A percentile compares a stretch with the other conserved stretches of the same genome.
Conservation (phyloP, 2,113 vertebrate genomes). For the Colius striatus region DNA sequence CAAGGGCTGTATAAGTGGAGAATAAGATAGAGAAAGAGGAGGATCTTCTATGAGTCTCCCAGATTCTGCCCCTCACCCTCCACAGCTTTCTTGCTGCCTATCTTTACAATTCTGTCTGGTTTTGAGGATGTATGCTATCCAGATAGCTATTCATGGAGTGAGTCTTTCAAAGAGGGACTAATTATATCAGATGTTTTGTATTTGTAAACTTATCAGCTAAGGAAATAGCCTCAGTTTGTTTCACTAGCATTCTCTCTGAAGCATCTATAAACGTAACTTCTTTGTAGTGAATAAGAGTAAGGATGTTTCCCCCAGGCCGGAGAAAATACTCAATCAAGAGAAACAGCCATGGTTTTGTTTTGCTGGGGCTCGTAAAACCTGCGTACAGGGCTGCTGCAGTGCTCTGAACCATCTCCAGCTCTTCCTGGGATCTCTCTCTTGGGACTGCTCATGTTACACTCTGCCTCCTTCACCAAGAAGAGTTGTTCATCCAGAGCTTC, state of each 20-base stretch:
- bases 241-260: neutral
- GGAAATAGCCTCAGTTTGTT: neutral
- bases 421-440: slow-evolving; percentile 97
- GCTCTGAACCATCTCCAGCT: slow-evolving; percentile 93
- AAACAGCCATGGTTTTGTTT: neutral
- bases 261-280: neutral
- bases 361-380: neutral
- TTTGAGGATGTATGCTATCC: neutral
- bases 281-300: neutral
- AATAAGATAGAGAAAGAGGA: neutral
- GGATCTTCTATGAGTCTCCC: neutral
- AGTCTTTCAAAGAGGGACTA: neutral
- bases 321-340: neutral
- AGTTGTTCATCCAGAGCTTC: slow-evolving; percentile 97
- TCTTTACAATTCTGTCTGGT: neutral
- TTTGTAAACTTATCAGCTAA: neutral
- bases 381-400: slow-evolving; percentile 95
- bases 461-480: slow-evolving; percentile 95
- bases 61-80: neutral
- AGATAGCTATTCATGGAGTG: neutral
- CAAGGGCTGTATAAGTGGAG: neutral
- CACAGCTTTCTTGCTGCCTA: neutral
- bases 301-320: neutral
- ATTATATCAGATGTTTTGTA: neutral
- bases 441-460: slow-evolving; percentile 95